A percentile compares a stretch with the other conserved stretches of the same genome.
phyloP scores from a whole-genome alignment of 2,113 vertebrate genomes.

The Scophthalmus maximus region DNA sequence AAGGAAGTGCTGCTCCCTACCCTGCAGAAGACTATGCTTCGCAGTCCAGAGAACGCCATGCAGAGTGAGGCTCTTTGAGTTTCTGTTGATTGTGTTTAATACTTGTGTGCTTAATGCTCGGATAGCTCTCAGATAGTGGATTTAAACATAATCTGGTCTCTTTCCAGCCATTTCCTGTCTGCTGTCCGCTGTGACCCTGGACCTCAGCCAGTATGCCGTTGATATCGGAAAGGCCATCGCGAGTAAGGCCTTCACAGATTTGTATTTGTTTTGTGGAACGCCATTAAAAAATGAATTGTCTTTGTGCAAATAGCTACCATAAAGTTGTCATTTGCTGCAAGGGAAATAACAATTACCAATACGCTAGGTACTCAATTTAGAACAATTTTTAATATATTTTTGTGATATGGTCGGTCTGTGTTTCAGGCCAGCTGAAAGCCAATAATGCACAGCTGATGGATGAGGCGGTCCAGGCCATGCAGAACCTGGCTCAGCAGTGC shows the following conservation, averaged over 20 bases:
- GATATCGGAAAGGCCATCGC: constrained; percentile 94
- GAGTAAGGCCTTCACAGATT: constrained; percentile 78
- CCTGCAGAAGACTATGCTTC: constrained; percentile 93
- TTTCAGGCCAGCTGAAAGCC: constrained; percentile 93
- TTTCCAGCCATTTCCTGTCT: constrained; percentile 90
- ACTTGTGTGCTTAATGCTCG: background rate
- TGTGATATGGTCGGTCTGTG: constrained; percentile 3
- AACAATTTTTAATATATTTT: no score
- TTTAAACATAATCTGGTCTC: constrained; percentile 12
- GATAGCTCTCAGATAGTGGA: background rate
- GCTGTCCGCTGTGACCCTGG: constrained; percentile 90
- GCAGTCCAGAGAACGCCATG: constrained; percentile 95
- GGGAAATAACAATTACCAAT: no score
- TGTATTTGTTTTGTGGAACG: background rate
- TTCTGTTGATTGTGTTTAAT: background rate
- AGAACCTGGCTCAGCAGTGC: constrained; percentile 93
- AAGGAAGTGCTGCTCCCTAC: constrained; percentile 91
- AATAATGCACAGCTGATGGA: constrained; percentile 94
- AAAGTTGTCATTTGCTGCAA: no score
- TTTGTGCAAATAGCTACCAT: background rate
- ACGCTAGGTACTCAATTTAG: no score
- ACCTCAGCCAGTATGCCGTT: constrained; percentile 95
- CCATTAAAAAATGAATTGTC: background rate
- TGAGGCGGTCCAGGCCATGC: constrained; percentile 90
- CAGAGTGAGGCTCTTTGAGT: constrained; percentile 85